These are phyloP conservation scores for Prolemur simus DNA, from an alignment of 2,113 vertebrate genomes.

Conservation along the genomic window DNA sequence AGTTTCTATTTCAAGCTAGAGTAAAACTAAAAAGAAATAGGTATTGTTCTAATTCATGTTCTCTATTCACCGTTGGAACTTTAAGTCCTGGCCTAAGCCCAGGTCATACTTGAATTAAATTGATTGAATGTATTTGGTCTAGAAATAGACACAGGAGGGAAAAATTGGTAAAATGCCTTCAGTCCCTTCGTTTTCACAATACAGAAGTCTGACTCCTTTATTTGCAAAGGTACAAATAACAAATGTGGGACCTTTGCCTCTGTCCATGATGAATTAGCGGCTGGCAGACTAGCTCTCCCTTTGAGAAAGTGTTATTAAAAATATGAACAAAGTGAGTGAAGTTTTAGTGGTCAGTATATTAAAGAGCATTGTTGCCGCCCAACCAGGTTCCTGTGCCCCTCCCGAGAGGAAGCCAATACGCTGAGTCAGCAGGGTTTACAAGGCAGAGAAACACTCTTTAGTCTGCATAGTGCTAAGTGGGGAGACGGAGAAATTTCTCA, in stretches of 20 bases:
- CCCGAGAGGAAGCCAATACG: no score
- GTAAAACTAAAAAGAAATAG: background rate
- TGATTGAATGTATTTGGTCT: background rate
- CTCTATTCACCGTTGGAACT: background rate
- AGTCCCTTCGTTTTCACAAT: background rate
- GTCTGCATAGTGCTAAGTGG: no score
- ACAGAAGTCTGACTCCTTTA: no score
- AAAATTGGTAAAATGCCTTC: no score
- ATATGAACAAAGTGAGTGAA: background rate
- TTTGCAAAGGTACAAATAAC: background rate
- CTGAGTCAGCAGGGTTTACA: no score
- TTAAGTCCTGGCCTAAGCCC: background rate
- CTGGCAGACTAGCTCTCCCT: no score
- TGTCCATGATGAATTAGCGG: fast-evolving
- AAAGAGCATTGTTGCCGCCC: background rate
- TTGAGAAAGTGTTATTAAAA: background rate
- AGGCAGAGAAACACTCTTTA: no score
- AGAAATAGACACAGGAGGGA: background rate
- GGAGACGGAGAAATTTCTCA: no score
- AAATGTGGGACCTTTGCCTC: background rate
- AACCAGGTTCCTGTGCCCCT: no score
- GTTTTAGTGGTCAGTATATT: no score
- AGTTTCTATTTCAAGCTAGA: background rate
- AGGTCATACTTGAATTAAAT: background rate
- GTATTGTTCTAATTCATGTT: background rate